These are phyloP conservation scores for Cyclophora albipunctata DNA, from an alignment of 2,888 invertebrate genomes.

Conservation along the genomic window DNA sequence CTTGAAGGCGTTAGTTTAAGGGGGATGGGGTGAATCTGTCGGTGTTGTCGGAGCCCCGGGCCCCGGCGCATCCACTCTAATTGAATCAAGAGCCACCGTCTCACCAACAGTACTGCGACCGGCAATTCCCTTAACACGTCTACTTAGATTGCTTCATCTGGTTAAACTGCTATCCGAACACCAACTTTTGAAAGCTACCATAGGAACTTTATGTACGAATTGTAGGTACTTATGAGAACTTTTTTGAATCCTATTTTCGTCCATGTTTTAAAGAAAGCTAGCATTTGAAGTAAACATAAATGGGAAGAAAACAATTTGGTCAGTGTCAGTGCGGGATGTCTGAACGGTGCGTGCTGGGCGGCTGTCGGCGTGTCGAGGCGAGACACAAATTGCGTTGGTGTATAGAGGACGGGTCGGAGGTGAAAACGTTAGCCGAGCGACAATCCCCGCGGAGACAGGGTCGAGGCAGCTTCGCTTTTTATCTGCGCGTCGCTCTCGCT, in stretches of 20 bases:
- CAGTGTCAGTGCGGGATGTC: conserved; percentile 1
- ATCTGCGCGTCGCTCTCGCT: conserved; percentile 59
- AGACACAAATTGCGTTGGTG: conserved; percentile 36
- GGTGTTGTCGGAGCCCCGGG: conserved; percentile 4
- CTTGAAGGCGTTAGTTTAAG: conserved; percentile 5
- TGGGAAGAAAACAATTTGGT: conserved; percentile 8
- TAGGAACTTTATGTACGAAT: neutral
- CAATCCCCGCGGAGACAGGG: conserved; percentile 70
- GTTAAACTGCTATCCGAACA: conserved; percentile 11
- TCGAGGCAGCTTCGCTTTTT: conserved; percentile 61
- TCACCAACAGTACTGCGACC: conserved; percentile 23
- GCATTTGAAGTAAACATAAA: neutral
- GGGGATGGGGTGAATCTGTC: neutral
- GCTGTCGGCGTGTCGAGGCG: conserved; percentile 29
- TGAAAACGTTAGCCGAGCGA: conserved; percentile 67
- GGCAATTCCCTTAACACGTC: conserved; percentile 59
- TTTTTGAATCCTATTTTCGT: too few relatives aligned
- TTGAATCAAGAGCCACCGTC: conserved; percentile 52
- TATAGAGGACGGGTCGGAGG: conserved; percentile 54
- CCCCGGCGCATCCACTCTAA: conserved; percentile 52
- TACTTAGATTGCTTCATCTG: conserved; percentile 57
- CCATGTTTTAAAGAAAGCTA: too few relatives aligned
- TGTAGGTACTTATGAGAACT: too few relatives aligned
- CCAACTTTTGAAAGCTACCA: conserved; percentile 10
- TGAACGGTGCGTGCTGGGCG: conserved; percentile 4